Evolutionary conservation across 2,888 invertebrate genomes (phyloP).

Genomic region (Caenorhabditis sulstoni): DNA sequence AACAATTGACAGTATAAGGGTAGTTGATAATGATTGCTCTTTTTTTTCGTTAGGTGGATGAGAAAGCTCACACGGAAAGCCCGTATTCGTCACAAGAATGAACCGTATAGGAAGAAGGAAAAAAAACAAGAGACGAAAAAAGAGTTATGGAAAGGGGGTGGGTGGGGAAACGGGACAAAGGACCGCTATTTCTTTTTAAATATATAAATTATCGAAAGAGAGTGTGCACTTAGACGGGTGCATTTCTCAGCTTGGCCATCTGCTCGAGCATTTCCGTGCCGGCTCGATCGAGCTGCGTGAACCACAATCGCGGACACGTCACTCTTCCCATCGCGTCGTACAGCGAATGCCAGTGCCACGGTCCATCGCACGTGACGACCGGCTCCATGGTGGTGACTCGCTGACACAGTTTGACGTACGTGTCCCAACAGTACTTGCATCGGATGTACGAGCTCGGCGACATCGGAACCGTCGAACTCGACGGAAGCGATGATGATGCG

Average conservation of each 20-base stretch:
- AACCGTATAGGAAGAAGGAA: slow-evolving; percentile 21
- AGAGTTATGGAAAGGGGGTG: background rate
- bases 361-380: slow-evolving; percentile 27
- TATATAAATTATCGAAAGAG: background rate
- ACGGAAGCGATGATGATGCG: slow-evolving; percentile 2
- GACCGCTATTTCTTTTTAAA: too few species aligned
- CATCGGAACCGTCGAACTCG: slow-evolving; percentile 18
- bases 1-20: too few species aligned
- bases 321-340: slow-evolving; percentile 39
- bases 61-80: slow-evolving; percentile 39
- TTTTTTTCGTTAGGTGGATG: background rate
- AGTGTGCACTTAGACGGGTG: slow-evolving; percentile 14
- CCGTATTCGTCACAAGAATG: slow-evolving; percentile 50
- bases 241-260: slow-evolving; percentile 30
- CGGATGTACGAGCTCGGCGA: slow-evolving; percentile 8
- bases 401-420: slow-evolving; percentile 48
- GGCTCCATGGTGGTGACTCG: slow-evolving; percentile 29
- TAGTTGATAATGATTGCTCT: too few species aligned
- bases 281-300: slow-evolving; percentile 49
- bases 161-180: background rate
- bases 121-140: slow-evolving; percentile 3
- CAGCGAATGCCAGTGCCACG: slow-evolving; percentile 57
- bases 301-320: slow-evolving; percentile 59
- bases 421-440: slow-evolving; percentile 51
- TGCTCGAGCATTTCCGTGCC: slow-evolving; percentile 43